Conservation (phyloP, 2,113 vertebrate genomes). For the Larimichthys crocea region DNA sequence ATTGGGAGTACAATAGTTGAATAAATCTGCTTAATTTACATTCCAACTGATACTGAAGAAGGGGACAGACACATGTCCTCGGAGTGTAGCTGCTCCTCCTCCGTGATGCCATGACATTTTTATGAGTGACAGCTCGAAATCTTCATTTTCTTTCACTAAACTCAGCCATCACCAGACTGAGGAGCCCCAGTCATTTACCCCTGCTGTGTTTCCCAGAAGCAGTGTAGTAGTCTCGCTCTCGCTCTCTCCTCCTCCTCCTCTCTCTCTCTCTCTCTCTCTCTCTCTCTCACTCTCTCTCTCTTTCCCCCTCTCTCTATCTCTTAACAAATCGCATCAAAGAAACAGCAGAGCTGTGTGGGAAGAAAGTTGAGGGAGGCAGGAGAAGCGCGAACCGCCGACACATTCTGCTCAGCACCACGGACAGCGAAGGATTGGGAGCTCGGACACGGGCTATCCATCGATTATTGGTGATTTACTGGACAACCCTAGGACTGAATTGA, state of each 20-base stretch:
- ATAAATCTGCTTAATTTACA: not conserved
- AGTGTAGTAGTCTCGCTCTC: not conserved
- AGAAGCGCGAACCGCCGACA: slow-evolving; percentile 11
- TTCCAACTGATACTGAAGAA: not conserved
- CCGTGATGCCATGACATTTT: not conserved
- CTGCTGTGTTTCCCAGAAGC: not conserved
- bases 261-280: not conserved
- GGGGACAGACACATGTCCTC: not conserved
- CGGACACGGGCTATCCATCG: not conserved
- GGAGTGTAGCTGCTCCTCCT: not conserved
- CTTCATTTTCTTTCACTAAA: not conserved
- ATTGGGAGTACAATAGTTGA: no score
- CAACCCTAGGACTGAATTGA: not conserved
- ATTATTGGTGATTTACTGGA: not conserved
- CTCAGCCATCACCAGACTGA: not conserved
- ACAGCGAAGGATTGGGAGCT: slow-evolving; percentile 39
- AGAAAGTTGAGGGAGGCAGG: slow-evolving; percentile 51
- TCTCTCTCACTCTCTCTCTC: not conserved
- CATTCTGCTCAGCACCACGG: slow-evolving; percentile 62
- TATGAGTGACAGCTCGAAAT: not conserved
- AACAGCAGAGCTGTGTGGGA: slow-evolving; percentile 27
- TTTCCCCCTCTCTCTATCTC: not conserved
- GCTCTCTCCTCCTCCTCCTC: not conserved
- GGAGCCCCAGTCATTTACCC: not conserved
- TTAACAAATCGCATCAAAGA: not conserved